Percentiles rank a stretch among this genome's conserved stretches.
These are phyloP conservation scores for Nibea albiflora DNA, from an alignment of 2,113 vertebrate species.

Conservation along the genomic window DNA sequence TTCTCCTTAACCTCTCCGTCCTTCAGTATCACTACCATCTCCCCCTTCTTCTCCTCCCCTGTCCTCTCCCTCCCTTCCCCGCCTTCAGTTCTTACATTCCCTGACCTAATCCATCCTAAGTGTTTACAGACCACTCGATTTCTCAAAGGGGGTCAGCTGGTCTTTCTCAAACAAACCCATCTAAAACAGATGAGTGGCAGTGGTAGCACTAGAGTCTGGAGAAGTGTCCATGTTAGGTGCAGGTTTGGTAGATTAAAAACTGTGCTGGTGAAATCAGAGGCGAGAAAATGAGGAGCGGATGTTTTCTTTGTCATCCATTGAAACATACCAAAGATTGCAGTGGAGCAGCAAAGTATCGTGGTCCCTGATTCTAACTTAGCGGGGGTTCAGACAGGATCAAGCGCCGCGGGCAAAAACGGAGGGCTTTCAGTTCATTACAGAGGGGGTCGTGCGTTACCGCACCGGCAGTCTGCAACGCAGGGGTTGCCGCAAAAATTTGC, in stretches of 20 bases:
- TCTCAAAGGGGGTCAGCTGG: slow-evolving; percentile 70
- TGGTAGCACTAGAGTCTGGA: background rate
- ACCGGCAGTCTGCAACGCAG: no score
- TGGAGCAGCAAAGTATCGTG: background rate
- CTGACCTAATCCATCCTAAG: slow-evolving; percentile 73
- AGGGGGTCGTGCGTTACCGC: no score
- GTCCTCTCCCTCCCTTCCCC: slow-evolving; percentile 3
- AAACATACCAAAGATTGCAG: background rate
- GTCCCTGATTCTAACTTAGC: background rate
- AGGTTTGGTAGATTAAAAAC: background rate
- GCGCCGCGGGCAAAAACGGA: no score
- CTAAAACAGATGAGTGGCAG: slow-evolving; percentile 52
- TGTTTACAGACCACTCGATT: slow-evolving; percentile 78
- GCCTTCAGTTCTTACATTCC: slow-evolving; percentile 40
- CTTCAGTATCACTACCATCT: slow-evolving; percentile 30
- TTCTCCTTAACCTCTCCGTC: slow-evolving; percentile 7
- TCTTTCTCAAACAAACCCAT: slow-evolving; percentile 71
- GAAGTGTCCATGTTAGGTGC: background rate
- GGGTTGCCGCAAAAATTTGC: no score
- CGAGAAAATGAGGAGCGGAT: slow-evolving; percentile 3
- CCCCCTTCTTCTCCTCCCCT: slow-evolving; percentile 24
- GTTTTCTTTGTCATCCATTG: slow-evolving; percentile 1
- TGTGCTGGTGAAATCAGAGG: background rate
- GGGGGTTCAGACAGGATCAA: no score
- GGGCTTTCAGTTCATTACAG: no score